Percentiles rank a stretch among this genome's conserved stretches.
phyloP scores from a whole-genome alignment of 2,888 invertebrate genomes.

The Dromius quadrimaculatus region DNA sequence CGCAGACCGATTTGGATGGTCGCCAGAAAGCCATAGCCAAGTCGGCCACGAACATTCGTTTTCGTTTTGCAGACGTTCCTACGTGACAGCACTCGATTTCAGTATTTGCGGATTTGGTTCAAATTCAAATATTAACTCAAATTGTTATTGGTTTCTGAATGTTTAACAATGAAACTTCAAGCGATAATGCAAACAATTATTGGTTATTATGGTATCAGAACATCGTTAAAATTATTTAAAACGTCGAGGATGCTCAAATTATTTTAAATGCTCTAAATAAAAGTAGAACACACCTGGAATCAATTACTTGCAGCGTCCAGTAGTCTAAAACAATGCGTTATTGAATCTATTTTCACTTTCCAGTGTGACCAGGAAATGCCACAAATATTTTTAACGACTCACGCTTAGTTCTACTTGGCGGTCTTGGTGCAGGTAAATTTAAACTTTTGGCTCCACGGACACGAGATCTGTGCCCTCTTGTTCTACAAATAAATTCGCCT shows the following conservation, averaged over 20 bases:
- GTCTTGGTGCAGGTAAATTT: constrained; percentile 27
- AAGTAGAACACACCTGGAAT: no score
- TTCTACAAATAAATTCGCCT: constrained; percentile 24
- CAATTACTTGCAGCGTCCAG: no score
- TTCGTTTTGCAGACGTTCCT: constrained; percentile 23
- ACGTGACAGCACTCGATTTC: constrained; percentile 14
- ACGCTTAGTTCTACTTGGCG: constrained; percentile 2
- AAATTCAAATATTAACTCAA: constrained; percentile 16
- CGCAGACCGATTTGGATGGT: constrained; percentile 31
- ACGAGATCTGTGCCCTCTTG: constrained; percentile 17
- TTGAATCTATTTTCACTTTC: constrained; percentile 26
- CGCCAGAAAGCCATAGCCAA: constrained; percentile 37
- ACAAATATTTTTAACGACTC: constrained; percentile 23
- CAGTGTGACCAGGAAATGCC: constrained; percentile 36
- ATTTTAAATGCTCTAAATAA: no score
- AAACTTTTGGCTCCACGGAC: constrained; percentile 25
- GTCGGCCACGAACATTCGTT: constrained; percentile 35
- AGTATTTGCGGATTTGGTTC: neutral
- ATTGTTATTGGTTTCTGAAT: no score
- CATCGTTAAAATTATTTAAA: no score
- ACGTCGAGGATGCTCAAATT: no score
- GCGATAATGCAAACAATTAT: no score
- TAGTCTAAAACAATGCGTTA: no score
- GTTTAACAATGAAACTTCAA: no score
- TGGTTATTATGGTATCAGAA: no score